phyloP scores from a whole-genome alignment of 1,140 invertebrate species.

The Drosophila auraria region DNA sequence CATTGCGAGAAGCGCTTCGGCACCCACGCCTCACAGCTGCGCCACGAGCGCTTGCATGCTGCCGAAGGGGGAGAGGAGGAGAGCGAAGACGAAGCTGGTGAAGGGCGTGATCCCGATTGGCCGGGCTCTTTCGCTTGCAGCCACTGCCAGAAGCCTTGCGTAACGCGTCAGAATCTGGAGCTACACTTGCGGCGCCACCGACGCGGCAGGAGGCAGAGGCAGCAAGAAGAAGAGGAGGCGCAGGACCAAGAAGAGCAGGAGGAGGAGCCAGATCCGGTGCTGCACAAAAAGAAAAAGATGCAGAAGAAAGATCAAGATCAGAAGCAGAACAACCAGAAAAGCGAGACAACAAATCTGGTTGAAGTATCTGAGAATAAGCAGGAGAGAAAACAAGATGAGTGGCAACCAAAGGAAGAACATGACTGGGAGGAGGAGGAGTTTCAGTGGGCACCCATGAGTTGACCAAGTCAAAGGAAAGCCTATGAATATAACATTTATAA shows the following conservation, averaged over 20 bases:
- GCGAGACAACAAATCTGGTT: neutral
- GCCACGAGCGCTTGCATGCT: slow-evolving; percentile 70
- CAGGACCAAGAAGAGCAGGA: neutral
- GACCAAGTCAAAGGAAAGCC: slow-evolving; percentile 4
- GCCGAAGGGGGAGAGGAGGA: slow-evolving; percentile 37
- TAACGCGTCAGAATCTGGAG: slow-evolving; percentile 53
- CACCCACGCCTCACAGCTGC: slow-evolving; percentile 73
- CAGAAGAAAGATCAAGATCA: neutral
- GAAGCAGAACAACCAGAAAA: neutral
- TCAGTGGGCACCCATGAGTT: slow-evolving; percentile 1
- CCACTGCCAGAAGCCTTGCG: slow-evolving; percentile 54
- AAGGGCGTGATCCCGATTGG: slow-evolving; percentile 12
- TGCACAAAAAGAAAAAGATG: neutral
- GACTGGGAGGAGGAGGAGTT: neutral
- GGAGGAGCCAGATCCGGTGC: neutral
- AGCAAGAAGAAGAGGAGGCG: neutral
- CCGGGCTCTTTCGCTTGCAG: slow-evolving; percentile 34
- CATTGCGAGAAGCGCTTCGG: slow-evolving; percentile 73
- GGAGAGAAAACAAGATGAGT: slow-evolving; percentile 18
- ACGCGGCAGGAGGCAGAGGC: slow-evolving; percentile 10
- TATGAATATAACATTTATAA: neutral
- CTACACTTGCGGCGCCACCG: slow-evolving; percentile 48
- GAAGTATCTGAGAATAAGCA: neutral
- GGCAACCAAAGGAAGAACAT: neutral
- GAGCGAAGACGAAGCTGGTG: neutral